These are phyloP conservation scores for Heliconius hewitsoni DNA, from an alignment of 1,140 invertebrate species.

Conservation along the genomic window DNA sequence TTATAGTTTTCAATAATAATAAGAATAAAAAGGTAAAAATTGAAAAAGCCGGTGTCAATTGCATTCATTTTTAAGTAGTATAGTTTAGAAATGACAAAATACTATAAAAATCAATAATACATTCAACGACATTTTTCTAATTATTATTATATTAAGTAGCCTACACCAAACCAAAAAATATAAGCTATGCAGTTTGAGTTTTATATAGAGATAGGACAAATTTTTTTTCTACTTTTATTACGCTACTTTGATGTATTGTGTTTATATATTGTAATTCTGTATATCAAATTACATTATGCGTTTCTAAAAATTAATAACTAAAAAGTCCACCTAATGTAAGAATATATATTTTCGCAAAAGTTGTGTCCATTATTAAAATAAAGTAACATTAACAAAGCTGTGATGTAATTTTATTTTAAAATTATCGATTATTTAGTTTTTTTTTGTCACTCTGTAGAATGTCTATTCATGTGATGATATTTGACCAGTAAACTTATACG, in stretches of 20 bases:
- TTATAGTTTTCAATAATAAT: background rate
- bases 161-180: conserved; percentile 19
- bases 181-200: background rate
- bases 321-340: no score
- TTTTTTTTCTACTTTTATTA: no score
- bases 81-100: conserved; percentile 32
- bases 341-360: no score
- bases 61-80: background rate
- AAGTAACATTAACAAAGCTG: background rate
- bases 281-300: no score
- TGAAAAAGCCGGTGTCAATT: conserved; percentile 6
- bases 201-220: no score
- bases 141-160: background rate
- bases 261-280: no score
- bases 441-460: background rate
- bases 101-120: conserved; percentile 34
- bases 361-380: background rate
- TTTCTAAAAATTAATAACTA: no score
- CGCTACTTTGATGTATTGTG: no score
- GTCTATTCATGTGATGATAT: conserved; percentile 17
- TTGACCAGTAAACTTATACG: conserved; percentile 27
- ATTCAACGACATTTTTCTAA: conserved; percentile 15
- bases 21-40: background rate
- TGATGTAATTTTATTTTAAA: background rate
- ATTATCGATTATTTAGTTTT: background rate